phyloP scores from a whole-genome alignment of 2,888 invertebrate species.

The Synanthedon andrenaeformis region DNA sequence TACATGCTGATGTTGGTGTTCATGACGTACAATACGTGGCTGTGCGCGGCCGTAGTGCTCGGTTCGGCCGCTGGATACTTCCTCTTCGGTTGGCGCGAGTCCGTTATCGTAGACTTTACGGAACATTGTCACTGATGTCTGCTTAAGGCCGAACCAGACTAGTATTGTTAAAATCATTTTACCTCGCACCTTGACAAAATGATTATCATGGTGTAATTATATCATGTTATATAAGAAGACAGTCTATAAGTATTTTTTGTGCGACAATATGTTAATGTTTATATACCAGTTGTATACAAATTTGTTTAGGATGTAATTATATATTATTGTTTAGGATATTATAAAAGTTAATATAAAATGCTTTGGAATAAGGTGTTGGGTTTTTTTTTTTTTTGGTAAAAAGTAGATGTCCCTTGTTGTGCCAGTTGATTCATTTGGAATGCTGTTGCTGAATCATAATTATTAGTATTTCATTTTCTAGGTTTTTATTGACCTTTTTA shows the following conservation, averaged over 20 bases:
- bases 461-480: too few relatives aligned
- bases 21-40: constrained; percentile 97
- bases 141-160: constrained; percentile 16
- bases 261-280: constrained; percentile 26
- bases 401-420: too few relatives aligned
- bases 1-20: constrained; percentile 96
- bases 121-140: constrained; percentile 90
- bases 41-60: constrained; percentile 88
- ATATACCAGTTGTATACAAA: constrained; percentile 50
- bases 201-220: constrained; percentile 41
- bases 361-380: constrained; percentile 21
- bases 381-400: constrained; percentile 1
- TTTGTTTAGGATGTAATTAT: constrained; percentile 32
- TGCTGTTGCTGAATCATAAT: too few relatives aligned
- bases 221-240: constrained; percentile 52
- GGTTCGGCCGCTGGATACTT: constrained; percentile 95
- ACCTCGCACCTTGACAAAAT: constrained; percentile 37
- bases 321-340: constrained; percentile 26
- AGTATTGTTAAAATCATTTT: constrained; percentile 32
- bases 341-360: constrained; percentile 28
- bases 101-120: constrained; percentile 92
- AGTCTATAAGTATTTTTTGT: constrained; percentile 35
- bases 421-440: background rate
- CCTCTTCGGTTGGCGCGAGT: constrained; percentile 95
- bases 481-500: too few relatives aligned